Conservation (phyloP, 2,888 invertebrate species). For the Operophtera brumata region DNA sequence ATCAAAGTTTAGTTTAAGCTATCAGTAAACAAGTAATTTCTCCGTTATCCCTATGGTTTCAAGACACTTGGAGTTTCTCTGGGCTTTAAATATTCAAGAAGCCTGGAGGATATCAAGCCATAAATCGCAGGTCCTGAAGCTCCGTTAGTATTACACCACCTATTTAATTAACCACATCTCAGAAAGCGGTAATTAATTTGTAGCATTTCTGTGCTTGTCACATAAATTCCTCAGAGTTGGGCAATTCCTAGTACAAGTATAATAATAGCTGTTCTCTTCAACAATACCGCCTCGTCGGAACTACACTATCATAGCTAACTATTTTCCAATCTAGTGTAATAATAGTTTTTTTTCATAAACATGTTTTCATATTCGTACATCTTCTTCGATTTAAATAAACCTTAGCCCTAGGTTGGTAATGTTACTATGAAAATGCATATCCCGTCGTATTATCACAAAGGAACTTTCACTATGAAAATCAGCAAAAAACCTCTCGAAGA, state of each 20-base stretch:
- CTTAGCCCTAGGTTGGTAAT: too few species aligned
- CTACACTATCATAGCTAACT: too few species aligned
- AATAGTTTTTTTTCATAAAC: too few species aligned
- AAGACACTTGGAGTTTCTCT: slow-evolving; percentile 10
- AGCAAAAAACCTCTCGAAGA: too few species aligned
- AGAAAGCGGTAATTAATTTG: slow-evolving; percentile 66
- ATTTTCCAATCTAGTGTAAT: too few species aligned
- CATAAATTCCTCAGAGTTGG: slow-evolving; percentile 71
- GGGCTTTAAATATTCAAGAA: slow-evolving; percentile 14
- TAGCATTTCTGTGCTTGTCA: slow-evolving; percentile 65
- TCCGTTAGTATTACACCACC: slow-evolving; percentile 45
- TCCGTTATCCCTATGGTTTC: not conserved
- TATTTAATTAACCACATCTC: slow-evolving; percentile 63
- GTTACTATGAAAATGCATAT: too few species aligned
- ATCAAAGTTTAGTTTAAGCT: too few species aligned
- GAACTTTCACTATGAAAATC: too few species aligned
- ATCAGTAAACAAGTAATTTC: not conserved
- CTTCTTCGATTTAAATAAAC: too few species aligned
- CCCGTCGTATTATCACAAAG: too few species aligned
- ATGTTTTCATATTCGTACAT: too few species aligned
- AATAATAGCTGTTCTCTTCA: slow-evolving; percentile 9
- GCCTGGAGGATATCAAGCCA: slow-evolving; percentile 33
- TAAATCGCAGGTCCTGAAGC: slow-evolving; percentile 26
- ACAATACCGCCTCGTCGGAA: not conserved
- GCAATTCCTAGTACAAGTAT: slow-evolving; percentile 9